Evolutionary conservation across 2,888 invertebrate genomes (phyloP), one percentile per base, ranked within the genome.

Genomic region (Slavum lentiscoides): DNA sequence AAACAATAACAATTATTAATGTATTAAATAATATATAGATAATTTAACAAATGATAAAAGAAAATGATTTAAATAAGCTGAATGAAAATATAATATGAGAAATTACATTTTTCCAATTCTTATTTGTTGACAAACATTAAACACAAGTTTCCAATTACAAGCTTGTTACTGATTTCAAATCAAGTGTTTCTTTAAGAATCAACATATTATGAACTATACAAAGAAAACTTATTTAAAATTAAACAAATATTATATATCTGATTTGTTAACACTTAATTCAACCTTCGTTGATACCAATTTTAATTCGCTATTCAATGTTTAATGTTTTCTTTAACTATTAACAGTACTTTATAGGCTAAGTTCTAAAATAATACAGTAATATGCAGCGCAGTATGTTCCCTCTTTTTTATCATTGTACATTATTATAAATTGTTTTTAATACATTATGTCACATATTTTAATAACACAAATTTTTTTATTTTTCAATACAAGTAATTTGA

Each of bases 1-100:
- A 53, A 74, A 81, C n/a, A 80, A 43, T 64, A 37, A 72, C 30
- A 70, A 64, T 62, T 30, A 30, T 30, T 59, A 72, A 75, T 70
- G 13, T 61, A 62, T 30, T 43, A 19, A 62, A 13, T 43, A 19
- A n/a, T 43, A 23, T 58, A 23, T 39, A 8, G 3, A 64, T 17
- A 53, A 21, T 74, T 21, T 30, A 30, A 30, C 2, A 30, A 30
- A 58, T 37, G 21, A 55, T 1, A 55, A 23, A 59, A 59, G 59
- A n/a, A 70, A 37, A 21, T 73, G 17, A 39, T 81, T 74, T 39
- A 23, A 73, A 72, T 58, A 64, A 58, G 49, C 43, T 66, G 64
- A 39, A 64, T 61, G 19, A 23, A 13, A 23, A 23, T 13, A 23
- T 13, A 61, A 13, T 61, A 23, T 61, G 11, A 55, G 3, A 19